Evolutionary conservation across 2,888 invertebrate genomes (phyloP), one percentile per base, ranked within the genome.

Genomic region (Scelioninae gen. 1): DNA sequence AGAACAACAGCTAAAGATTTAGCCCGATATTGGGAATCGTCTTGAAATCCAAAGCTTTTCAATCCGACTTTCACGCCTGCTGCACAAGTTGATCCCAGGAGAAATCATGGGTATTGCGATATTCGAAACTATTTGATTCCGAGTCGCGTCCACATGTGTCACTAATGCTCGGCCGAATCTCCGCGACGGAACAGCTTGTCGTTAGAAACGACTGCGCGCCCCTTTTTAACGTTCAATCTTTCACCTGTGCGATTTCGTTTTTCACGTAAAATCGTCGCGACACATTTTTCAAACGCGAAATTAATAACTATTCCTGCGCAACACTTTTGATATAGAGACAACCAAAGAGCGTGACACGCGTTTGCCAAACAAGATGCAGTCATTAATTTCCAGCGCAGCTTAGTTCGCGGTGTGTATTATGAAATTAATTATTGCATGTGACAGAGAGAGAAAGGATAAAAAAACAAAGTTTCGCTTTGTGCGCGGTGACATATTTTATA

Each of bases 71-170:
- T 58, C 65, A 72, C 65, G 79, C 72, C 72, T 60, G 29, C 16
- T 72, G 79, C 79, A 66, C 72, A 74, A 68, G 62, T 80, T 80
- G 80, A 74, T 74, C 80, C 74, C 80, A 16, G 16, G 80, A 80
- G 80, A 80, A 80, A 80, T 80, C 69, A 69, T 49, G 55, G 68
- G 45, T 60, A 68, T 60, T 68, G 74, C 62, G 80, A 80, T 74
- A 74, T 74, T 65, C 68, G 80, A 74, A 80, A 74, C 74, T 69
- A 75, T 80, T 80, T 68, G 74, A 68, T 80, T 56, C 74, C 58
- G 65, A 16, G 40, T 55, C 49, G 55, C 71, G 62, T 80, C 75
- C 80, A 75, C 69, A 63, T 75, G 81, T 81, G 81, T 69, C 69
- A 63, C 69, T 81, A 81, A 81, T 81, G 81, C 58, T 29, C 53